Conservation (phyloP, 2,113 vertebrate genomes). For the Bufo bufo region DNA sequence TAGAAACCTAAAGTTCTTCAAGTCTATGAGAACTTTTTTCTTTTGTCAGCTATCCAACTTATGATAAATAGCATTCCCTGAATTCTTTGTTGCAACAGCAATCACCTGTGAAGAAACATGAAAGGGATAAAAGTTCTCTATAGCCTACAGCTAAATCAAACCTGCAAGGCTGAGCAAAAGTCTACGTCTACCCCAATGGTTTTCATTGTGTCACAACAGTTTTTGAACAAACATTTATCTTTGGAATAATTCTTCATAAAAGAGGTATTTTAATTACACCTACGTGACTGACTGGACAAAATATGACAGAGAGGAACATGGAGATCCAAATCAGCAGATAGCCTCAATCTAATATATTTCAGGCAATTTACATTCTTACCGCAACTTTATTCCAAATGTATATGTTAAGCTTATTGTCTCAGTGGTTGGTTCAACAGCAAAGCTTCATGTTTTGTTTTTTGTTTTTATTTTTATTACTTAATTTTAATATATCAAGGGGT, state of each 20-base stretch:
- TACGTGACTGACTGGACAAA: neutral
- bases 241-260: neutral
- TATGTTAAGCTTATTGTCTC: no score
- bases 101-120: constrained; percentile 10
- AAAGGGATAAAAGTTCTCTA: constrained; percentile 4
- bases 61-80: constrained; percentile 11
- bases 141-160: constrained; percentile 11
- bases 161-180: neutral
- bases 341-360: neutral
- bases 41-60: constrained; percentile 13
- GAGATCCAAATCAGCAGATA: neutral
- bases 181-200: neutral
- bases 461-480: no score
- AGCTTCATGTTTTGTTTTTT: no score
- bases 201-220: neutral
- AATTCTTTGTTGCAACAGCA: constrained; percentile 7
- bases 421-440: no score
- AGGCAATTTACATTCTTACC: no score
- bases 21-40: neutral
- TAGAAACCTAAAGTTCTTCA: neutral
- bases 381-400: no score
- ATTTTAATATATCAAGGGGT: no score
- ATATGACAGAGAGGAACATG: neutral
- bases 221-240: neutral
- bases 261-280: neutral